phyloP scores from a whole-genome alignment of 2,797 vertebrate species.

The Micromesistius poutassou region DNA sequence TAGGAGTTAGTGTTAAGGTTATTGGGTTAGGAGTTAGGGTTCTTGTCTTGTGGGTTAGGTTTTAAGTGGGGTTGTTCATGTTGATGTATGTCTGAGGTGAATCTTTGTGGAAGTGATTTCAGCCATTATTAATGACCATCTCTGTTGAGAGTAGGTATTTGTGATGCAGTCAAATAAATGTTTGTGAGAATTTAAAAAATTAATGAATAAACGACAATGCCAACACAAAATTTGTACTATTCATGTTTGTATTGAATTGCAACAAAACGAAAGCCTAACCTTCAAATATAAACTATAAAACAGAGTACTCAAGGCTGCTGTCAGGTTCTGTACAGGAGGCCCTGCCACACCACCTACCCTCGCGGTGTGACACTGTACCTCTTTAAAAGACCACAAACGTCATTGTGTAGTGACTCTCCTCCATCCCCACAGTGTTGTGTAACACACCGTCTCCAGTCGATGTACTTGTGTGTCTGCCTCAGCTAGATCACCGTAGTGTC shows the following conservation, averaged over 20 bases:
- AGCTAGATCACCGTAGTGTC: conserved; percentile 49
- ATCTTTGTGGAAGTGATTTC: not conserved
- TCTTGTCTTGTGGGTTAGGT: not conserved
- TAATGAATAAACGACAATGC: not conserved
- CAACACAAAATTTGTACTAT: not conserved
- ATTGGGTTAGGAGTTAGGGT: not conserved
- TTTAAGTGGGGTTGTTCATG: not conserved
- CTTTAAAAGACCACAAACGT: conserved; percentile 49
- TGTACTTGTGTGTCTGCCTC: conserved; percentile 48
- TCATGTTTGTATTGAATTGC: not conserved
- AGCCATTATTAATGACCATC: not conserved
- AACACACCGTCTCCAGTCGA: conserved; percentile 53
- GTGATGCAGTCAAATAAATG: not conserved
- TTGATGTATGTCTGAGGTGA: not conserved
- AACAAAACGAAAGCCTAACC: not conserved
- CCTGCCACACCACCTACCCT: not conserved
- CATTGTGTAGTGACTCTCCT: conserved; percentile 52
- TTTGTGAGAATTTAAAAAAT: not conserved
- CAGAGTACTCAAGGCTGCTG: not conserved
- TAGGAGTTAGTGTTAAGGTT: not conserved
- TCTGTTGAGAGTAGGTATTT: not conserved
- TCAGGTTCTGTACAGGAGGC: not conserved
- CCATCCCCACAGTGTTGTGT: conserved; percentile 68
- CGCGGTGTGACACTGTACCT: not conserved
- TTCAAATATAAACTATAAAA: not conserved